Base-by-base conservation (phyloP, 2,797 vertebrate genomes). In the Apodemus agrarius region DNA sequence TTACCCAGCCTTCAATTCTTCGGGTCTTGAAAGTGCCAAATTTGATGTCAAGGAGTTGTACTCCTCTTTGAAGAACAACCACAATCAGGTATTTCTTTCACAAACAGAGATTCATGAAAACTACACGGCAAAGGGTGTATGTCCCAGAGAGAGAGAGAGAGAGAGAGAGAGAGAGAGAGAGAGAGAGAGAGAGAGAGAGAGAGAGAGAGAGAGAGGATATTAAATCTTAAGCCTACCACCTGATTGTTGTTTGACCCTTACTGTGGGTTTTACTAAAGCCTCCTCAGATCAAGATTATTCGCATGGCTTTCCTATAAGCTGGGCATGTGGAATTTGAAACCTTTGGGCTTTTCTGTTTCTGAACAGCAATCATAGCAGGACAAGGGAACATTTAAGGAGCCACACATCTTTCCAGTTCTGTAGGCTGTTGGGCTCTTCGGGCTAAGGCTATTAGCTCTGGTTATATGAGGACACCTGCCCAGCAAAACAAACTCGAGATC, bases 231-330 rank as follows among this genome's bases (percentile, higher is more conserved):
- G 80, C 79, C 79, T 67, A 91, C 59, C 95, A 94, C 90, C 90
- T 97, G 94, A 97, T 93, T 96, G 79, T 93, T 74, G 59, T 96
- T 94, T 96, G 88, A 95, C 79, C 89, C 75, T 82, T 43, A 72
- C 10, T 84, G 88, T 92, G 79, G 59, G 37, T 61, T 75, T 94
- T 89, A 86, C 92, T 93, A 97, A 63, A 96, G n/a, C n/a, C 43
- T 54, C 61, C 24, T 75, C 46, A 86, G 79, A 92, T 96, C 52
- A 61, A 3, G 63, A 85, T 89, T 83, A 90, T 81, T 94, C 34
- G 34, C 17, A 34, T 57, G 80, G 72, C 6, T 31, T 74, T 95
- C 89, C 86, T 90, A 67, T 37, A 81, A 54, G 31, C 46, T 72
- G 34, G 6, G 2, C 67, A 67, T 52, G n/a, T 78, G 94, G 34